Base-by-base conservation (phyloP, 2,797 vertebrate genomes). In the Dendrocincla tyrannina region DNA sequence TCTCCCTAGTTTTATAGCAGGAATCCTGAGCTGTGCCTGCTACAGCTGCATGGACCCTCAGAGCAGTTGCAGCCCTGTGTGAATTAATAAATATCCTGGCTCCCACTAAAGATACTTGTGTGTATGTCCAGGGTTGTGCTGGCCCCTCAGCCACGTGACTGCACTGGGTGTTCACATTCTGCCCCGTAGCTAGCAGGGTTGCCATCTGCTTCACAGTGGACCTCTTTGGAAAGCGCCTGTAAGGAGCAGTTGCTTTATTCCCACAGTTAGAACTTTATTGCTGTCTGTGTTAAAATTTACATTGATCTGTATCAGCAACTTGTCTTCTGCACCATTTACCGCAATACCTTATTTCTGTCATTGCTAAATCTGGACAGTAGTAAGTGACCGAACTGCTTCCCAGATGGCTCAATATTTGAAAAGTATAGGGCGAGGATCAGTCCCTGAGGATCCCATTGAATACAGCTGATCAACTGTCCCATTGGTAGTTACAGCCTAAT, bases 41-140 rank as follows among this genome's bases (percentile, higher is more conserved):
- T 41, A 17, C 64, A 86, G 69, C 42, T 91, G 73, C 28, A 7
- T 2, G 4, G 42, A 55, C 49, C 52, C 52, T 72, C 3, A 2
- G 49, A 86, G 69, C 46, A 46, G 33, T 35, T 80, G 78, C 64
- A 58, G 44, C 30, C 32, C 37, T 2, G 2, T 58, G 78, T 39
- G 60, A 44, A 32, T 20, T 27, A 44, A 30, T 52, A 22, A 44
- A 41, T 22, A 4, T 75, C 32, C 66, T 66, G 42, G 47, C 33
- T 91, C 16, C 8, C 28, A 5, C 42, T 56, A 28, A 63, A 44
- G 39, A 33, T 7, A 7, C 27, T 0, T 0, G 0, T 17, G 17
- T 24, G 16, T 37, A 5, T 17, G 25, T 30, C 55, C 80, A 49
- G 35, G 27, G n/a, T 63, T 80, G 9, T 2, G 2, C 28, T 13